phyloP scores from a whole-genome alignment of 1,140 invertebrate species.

The Melitaea cinxia region DNA sequence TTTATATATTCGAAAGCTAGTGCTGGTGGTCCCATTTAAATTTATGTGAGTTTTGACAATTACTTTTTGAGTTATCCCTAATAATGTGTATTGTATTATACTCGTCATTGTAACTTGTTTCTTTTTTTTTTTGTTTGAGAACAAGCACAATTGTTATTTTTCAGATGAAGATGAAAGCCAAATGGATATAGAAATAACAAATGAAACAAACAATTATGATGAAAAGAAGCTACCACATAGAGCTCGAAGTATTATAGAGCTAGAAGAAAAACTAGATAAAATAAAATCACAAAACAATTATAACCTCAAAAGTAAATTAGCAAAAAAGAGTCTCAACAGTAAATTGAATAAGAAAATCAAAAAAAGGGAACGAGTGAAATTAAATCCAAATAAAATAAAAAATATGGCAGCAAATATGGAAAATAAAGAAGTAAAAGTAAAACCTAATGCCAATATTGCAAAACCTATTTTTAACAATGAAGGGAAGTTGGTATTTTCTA shows the following conservation, averaged over 20 bases:
- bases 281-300: slow-evolving; percentile 69
- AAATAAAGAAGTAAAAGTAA: slow-evolving; percentile 37
- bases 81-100: too few species aligned
- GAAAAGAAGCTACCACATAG: slow-evolving; percentile 52
- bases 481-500: slow-evolving; percentile 91
- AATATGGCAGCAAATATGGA: slow-evolving; percentile 26
- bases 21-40: too few species aligned
- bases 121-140: too few species aligned
- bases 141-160: too few species aligned
- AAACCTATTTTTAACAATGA: slow-evolving; percentile 90
- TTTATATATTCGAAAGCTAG: too few species aligned
- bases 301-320: slow-evolving; percentile 70
- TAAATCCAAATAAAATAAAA: slow-evolving; percentile 58
- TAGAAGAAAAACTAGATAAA: slow-evolving; percentile 72
- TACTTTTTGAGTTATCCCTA: too few species aligned
- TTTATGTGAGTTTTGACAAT: too few species aligned
- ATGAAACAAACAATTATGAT: slow-evolving; percentile 38
- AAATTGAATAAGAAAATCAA: slow-evolving; percentile 74
- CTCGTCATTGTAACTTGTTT: too few species aligned
- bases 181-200: slow-evolving; percentile 62
- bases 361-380: slow-evolving; percentile 57
- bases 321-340: slow-evolving; percentile 71
- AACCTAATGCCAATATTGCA: slow-evolving; percentile 60
- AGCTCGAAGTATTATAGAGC: slow-evolving; percentile 62
- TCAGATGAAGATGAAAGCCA: slow-evolving; percentile 56